Evolutionary conservation across 2,888 invertebrate genomes (phyloP).

Genomic region (Mythimna pallens): DNA sequence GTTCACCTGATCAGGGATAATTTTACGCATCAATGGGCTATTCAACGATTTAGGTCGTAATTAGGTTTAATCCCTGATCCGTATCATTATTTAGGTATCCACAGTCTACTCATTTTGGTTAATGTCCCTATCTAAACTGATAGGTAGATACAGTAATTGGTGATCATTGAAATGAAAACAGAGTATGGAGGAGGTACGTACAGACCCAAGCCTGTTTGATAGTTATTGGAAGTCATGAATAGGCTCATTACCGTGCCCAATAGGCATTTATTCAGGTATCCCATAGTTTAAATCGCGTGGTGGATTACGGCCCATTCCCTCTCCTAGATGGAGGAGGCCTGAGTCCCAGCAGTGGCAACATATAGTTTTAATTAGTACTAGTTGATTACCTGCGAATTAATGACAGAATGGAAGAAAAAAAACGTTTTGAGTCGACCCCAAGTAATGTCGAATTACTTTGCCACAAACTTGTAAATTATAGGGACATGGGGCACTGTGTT

Average conservation of each 20-base stretch:
- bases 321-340: too few relatives aligned
- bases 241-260: neutral
- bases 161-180: slow-evolving; percentile 3
- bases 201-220: neutral
- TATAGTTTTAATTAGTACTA: too few relatives aligned
- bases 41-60: slow-evolving; percentile 36
- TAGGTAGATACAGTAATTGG: neutral
- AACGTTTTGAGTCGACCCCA: too few relatives aligned
- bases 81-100: slow-evolving; percentile 19
- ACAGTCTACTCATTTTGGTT: slow-evolving; percentile 5
- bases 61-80: slow-evolving; percentile 31
- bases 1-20: slow-evolving; percentile 30
- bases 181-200: neutral
- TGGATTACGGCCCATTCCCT: too few relatives aligned
- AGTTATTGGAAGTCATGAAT: neutral
- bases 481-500: too few relatives aligned
- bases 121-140: neutral
- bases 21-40: slow-evolving; percentile 31
- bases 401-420: too few relatives aligned
- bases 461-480: too few relatives aligned
- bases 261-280: neutral
- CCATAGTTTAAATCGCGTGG: too few relatives aligned
- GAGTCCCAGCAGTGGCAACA: too few relatives aligned
- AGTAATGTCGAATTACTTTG: too few relatives aligned
- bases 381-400: too few relatives aligned